A percentile compares a stretch with the other conserved stretches of the same genome.
Evolutionary conservation across 1,140 invertebrate genomes (phyloP).

Genomic region (Saccostrea glomerata): DNA sequence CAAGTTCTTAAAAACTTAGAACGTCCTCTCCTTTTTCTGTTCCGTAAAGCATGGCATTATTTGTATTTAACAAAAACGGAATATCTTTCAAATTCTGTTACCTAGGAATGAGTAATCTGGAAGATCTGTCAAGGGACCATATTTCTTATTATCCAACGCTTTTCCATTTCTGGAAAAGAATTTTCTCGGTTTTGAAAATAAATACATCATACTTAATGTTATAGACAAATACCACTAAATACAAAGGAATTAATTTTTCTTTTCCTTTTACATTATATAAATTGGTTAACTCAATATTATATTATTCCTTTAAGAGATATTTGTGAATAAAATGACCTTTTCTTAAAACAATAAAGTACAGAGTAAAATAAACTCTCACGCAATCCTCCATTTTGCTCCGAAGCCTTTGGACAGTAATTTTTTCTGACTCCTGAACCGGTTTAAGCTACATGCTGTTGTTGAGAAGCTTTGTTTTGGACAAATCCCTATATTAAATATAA

Average conservation of each 20-base stretch:
- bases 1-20: too few species aligned
- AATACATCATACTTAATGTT: background rate
- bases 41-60: too few species aligned
- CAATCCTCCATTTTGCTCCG: constrained; percentile 8
- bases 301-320: background rate
- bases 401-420: background rate
- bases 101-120: constrained; percentile 5
- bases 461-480: background rate
- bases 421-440: background rate
- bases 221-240: background rate
- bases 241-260: background rate
- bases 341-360: too few species aligned
- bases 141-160: background rate
- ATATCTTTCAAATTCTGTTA: background rate
- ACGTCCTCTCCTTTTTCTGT: too few species aligned
- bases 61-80: too few species aligned
- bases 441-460: background rate
- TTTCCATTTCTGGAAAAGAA: constrained; percentile 3
- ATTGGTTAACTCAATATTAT: background rate
- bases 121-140: constrained; percentile 16
- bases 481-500: background rate
- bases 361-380: background rate
- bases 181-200: background rate
- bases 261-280: background rate
- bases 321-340: background rate